Base-by-base conservation (phyloP, 2,113 vertebrate species). In the Hystrix brachyura region DNA sequence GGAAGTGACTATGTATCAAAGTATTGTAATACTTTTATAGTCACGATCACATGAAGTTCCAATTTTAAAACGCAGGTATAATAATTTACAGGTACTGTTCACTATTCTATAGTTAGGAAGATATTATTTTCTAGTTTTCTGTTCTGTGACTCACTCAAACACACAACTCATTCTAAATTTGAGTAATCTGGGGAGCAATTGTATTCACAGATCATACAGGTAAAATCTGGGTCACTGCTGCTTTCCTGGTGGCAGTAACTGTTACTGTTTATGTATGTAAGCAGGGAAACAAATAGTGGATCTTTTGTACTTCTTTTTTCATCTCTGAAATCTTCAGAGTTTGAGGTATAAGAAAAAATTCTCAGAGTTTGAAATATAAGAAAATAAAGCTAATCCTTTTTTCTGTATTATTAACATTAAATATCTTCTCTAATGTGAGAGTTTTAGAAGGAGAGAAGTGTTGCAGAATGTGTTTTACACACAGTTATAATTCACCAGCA, bases 151-250 rank as follows among this genome's bases (percentile, higher is more conserved):
- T 87, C 29, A 60, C 2, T 88, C 6, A 10, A 4, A 59, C 10
- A 38, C 38, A 67, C 11, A 51, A 25, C 17, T 67, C 2, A 83
- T 62, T 51, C 48, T 91, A 87, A 59, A 60, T 62, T 83, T 17
- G 2, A 4, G 14, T 3, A 15, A 4, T 51, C 7, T 53, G 4
- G 7, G 11, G 4, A 43, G 7, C 55, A 32, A 43, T 15, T 7
- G 51, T 21, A 23, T 84, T 88, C 12, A 27, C 14, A 84, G 17
- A 51, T 53, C 15, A 46, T 29, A 27, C 2, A 60, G 12, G 38
- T 62, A 53, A 84, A 17, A 25, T 84, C 7, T 51, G 13, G 18
- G 18, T 72, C 55, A 62, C 67, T 34, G 12, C 18, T 34, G 1
- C 11, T 5, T 25, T 86, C 55, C 13, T 53, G 60, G 59, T 87